Evolutionary conservation across 2,888 invertebrate species (phyloP).

Genomic region (Bellardia pandia): DNA sequence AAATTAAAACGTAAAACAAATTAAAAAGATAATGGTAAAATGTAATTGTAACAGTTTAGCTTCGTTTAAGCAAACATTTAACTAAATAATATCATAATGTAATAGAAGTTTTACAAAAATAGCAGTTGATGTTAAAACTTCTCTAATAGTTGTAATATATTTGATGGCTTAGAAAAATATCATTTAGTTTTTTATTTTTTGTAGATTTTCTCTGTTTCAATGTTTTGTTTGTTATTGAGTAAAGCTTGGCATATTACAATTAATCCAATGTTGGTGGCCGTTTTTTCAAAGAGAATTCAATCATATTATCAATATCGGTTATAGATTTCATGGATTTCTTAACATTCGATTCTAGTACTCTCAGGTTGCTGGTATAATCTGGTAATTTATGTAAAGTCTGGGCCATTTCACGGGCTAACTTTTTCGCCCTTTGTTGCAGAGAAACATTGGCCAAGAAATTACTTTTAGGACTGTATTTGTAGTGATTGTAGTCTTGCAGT

Average conservation of each 20-base stretch:
- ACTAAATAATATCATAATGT: conserved; percentile 22
- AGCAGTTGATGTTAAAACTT: background rate
- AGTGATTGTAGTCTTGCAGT: conserved; percentile 79
- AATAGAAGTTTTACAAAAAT: conserved; percentile 1
- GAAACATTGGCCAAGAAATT: conserved; percentile 73
- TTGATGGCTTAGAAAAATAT: conserved; percentile 48
- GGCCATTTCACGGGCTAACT: conserved; percentile 81
- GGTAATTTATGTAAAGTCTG: conserved; percentile 78
- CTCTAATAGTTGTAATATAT: conserved; percentile 1
- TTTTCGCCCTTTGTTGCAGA: conserved; percentile 80
- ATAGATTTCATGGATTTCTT: conserved; percentile 82
- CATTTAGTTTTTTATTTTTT: background rate
- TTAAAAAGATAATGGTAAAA: conserved; percentile 15
- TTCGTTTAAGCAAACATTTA: conserved; percentile 13
- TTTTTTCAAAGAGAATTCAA: conserved; percentile 82
- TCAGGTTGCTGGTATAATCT: conserved; percentile 81
- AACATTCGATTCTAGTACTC: conserved; percentile 82
- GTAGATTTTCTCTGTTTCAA: background rate
- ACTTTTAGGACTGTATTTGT: conserved; percentile 75
- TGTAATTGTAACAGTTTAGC: background rate
- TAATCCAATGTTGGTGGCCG: conserved; percentile 74
- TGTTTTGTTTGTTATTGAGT: background rate
- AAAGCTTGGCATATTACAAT: conserved; percentile 12
- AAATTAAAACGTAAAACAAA: conserved; percentile 48
- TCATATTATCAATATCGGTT: conserved; percentile 82